Evolutionary conservation across 2,113 vertebrate species (phyloP).

Genomic region (Mesitornis unicolor): DNA sequence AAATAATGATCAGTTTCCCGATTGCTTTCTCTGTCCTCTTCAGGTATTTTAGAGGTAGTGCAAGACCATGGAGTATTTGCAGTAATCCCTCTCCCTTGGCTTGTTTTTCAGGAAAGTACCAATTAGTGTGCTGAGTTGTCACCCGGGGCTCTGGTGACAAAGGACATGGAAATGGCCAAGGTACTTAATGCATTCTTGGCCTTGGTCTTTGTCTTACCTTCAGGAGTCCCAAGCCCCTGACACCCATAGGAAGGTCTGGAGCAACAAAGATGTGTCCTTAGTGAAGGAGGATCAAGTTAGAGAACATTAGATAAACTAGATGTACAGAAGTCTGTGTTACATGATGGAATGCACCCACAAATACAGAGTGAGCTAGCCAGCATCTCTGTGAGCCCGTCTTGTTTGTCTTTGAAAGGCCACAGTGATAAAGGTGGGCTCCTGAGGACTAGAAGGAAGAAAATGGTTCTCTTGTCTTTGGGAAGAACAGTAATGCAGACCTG

Average conservation of each 20-base stretch:
- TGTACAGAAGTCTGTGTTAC: fast-evolving
- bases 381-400: background rate
- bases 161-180: background rate
- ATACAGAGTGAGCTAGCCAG: background rate
- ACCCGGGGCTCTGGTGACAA: background rate
- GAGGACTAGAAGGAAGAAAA: background rate
- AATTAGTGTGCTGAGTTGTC: background rate
- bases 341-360: background rate
- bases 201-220: background rate
- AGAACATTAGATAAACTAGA: background rate
- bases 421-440: background rate
- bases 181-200: background rate
- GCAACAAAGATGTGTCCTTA: background rate
- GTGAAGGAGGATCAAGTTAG: background rate
- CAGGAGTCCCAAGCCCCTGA: background rate
- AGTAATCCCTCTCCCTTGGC: background rate
- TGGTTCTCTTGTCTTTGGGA: background rate
- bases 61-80: background rate
- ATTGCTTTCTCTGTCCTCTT: background rate
- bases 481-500: background rate
- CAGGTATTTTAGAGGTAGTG: background rate
- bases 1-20: background rate
- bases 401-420: background rate
- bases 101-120: background rate
- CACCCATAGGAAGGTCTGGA: no score